These are phyloP conservation scores for Chalcis sispes DNA, from an alignment of 2,888 invertebrate species.

Conservation along the genomic window DNA sequence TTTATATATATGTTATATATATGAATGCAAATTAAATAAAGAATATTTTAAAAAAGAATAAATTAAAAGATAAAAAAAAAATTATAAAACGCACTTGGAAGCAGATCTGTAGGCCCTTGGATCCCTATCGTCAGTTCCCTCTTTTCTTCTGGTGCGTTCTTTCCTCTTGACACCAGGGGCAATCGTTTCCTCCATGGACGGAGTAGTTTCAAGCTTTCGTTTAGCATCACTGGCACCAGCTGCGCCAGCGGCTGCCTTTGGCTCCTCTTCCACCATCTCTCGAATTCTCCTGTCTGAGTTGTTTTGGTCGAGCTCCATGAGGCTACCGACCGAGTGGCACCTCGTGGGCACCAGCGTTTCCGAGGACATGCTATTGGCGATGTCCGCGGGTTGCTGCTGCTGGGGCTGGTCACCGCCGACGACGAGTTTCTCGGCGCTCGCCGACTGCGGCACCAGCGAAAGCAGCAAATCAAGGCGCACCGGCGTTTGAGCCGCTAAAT, in stretches of 20 bases:
- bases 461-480: constrained; percentile 91
- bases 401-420: constrained; percentile 78
- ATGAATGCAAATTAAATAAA: neutral
- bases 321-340: constrained; percentile 84
- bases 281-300: constrained; percentile 85
- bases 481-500: constrained; percentile 92
- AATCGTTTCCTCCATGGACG: constrained; percentile 41
- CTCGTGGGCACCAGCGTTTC: constrained; percentile 73
- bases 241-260: constrained; percentile 73
- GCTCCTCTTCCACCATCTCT: constrained; percentile 79
- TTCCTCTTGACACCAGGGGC: constrained; percentile 77
- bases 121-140: constrained; percentile 68
- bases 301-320: constrained; percentile 84
- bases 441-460: constrained; percentile 87
- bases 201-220: constrained; percentile 79
- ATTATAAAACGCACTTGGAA: constrained; percentile 62
- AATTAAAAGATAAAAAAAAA: neutral
- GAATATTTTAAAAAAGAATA: neutral
- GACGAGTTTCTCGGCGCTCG: constrained; percentile 83
- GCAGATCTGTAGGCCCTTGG: constrained; percentile 65
- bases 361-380: constrained; percentile 62
- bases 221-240: constrained; percentile 79
- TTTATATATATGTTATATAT: neutral
- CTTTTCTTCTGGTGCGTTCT: constrained; percentile 78
- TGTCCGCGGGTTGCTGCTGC: constrained; percentile 34